Conservation (phyloP, 2,888 invertebrate genomes). For the Ornithoptera alexandrae region DNA sequence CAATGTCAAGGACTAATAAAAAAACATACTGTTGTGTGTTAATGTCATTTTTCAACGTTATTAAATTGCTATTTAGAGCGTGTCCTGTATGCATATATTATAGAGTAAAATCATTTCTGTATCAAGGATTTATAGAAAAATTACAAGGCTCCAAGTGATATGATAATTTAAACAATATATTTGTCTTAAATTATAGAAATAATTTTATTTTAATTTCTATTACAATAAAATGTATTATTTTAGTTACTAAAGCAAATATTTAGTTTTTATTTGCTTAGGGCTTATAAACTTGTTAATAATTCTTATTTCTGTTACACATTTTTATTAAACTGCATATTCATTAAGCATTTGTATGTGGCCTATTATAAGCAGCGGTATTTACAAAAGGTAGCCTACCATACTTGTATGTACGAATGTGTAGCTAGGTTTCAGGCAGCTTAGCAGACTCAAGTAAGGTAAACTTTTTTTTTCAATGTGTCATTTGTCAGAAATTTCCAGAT, state of each 20-base stretch:
- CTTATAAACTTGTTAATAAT: too few species aligned
- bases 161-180: background rate
- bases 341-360: too few species aligned
- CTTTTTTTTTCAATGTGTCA: background rate
- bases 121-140: background rate
- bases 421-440: background rate
- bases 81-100: slow-evolving; percentile 7
- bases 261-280: too few species aligned
- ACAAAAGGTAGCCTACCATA: background rate
- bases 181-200: background rate
- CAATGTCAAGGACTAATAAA: background rate
- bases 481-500: slow-evolving; percentile 16
- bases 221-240: background rate
- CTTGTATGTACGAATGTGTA: background rate
- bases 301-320: too few species aligned
- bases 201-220: background rate
- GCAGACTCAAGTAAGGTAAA: background rate
- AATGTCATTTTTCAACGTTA: background rate
- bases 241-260: too few species aligned
- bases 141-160: background rate
- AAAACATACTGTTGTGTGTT: background rate
- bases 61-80: background rate
- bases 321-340: too few species aligned
- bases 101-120: background rate
- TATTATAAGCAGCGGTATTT: background rate